Percentiles rank a stretch among this genome's conserved stretches.
phyloP scores from a whole-genome alignment of 64 coral and sea anemone species.

The Stichodactyla mertensii region DNA sequence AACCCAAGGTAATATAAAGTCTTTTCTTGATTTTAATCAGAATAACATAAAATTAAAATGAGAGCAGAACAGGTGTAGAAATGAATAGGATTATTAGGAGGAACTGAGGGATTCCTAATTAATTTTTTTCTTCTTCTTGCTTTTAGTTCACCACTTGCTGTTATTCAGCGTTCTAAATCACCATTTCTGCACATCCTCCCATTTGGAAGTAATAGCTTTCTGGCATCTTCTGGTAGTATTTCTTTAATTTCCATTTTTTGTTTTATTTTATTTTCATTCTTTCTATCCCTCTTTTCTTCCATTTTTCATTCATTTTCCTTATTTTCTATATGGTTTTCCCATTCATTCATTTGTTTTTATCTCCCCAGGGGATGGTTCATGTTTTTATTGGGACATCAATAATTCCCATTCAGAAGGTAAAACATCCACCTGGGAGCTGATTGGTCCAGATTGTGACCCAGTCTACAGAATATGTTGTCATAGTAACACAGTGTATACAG shows the following conservation, averaged over 20 bases:
- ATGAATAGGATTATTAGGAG: no score
- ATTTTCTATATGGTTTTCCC: not conserved
- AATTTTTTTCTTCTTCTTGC: not conserved
- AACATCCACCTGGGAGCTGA: slow-evolving; percentile 56
- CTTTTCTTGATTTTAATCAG: no score
- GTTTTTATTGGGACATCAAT: slow-evolving; percentile 60
- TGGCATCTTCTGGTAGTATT: slow-evolving; percentile 66
- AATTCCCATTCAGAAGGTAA: slow-evolving; percentile 6
- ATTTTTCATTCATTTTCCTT: not conserved
- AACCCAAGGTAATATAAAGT: slow-evolving; percentile 45
- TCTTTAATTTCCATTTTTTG: not conserved
- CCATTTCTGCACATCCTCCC: slow-evolving; percentile 54
- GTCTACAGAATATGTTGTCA: slow-evolving; percentile 64
- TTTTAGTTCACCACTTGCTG: slow-evolving; percentile 57
- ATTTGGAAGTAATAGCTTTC: slow-evolving; percentile 15
- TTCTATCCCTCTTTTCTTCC: not conserved
- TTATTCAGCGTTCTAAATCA: slow-evolving; percentile 60
- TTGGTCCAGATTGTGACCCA: slow-evolving; percentile 85
- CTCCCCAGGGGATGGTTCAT: slow-evolving; percentile 73
- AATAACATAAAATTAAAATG: no score
- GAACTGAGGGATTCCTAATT: not conserved
- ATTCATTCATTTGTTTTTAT: slow-evolving; percentile 6
- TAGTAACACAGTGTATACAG: slow-evolving; percentile 67
- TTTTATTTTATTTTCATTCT: not conserved
- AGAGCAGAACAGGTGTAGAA: no score